Percentiles rank a stretch among this genome's conserved stretches.
Conservation (phyloP, 2,797 vertebrate genomes). For the Gallinago nigripennis region DNA sequence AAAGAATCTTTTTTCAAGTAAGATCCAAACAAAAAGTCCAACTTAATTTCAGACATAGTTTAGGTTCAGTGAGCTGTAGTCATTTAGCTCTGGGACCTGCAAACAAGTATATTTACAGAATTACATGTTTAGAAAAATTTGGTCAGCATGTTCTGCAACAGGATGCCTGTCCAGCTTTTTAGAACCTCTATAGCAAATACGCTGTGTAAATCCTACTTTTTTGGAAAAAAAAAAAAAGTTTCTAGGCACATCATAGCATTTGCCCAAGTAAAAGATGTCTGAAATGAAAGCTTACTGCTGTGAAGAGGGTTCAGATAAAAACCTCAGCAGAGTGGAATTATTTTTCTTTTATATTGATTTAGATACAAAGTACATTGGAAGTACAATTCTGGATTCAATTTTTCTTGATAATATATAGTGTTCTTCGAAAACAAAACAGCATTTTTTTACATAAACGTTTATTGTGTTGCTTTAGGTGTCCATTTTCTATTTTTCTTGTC, state of each 20-base stretch:
- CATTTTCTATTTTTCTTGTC: neutral
- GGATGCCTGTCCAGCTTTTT: neutral
- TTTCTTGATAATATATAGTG: neutral
- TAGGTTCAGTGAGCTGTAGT: neutral
- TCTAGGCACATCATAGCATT: neutral
- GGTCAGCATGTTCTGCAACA: neutral
- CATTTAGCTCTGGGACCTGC: neutral
- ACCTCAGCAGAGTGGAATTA: neutral
- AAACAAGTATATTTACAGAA: neutral
- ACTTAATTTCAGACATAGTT: neutral
- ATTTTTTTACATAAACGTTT: neutral
- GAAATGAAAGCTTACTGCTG: neutral
- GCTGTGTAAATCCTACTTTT: neutral
- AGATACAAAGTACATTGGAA: neutral
- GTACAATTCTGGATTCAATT: neutral
- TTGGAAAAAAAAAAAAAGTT: neutral
- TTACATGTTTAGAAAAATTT: neutral
- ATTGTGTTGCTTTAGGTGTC: neutral
- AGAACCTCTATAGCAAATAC: neutral
- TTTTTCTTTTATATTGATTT: neutral
- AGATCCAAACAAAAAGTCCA: neutral
- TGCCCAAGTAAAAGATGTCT: neutral
- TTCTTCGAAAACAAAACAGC: neutral
- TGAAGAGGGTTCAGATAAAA: neutral
- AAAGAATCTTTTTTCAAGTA: neutral